Evolutionary conservation across 2,888 invertebrate species (phyloP), one percentile per base, ranked within the genome.

Genomic region (Strigamia crassipes): DNA sequence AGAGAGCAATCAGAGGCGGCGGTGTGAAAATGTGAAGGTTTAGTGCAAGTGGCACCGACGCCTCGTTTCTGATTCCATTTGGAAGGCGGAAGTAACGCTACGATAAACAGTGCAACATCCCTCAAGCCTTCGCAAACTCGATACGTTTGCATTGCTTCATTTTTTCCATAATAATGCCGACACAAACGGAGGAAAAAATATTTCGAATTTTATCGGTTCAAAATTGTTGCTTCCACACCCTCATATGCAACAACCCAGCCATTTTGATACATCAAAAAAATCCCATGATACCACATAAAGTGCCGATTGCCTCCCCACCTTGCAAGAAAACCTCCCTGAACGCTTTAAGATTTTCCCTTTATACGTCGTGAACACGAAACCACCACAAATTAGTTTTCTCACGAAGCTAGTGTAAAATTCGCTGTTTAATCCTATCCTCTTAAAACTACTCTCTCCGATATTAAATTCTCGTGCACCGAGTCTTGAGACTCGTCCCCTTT

Each of bases 41-140:
- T 56, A 56, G 56, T 56, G 56, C 56, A 56, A 73, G 73, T n/a
- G 73, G 27, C 73, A 73, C 73, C 73, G 27, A 27, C 23, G 73
- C 73, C 73, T 73, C 73, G 73, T 73, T 73, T 73, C 73, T 73
- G 73, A 73, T 73, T 73, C 73, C 73, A 73, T 73, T 73, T 73
- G 73, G 27, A 73, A 73, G 73, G 31, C 31, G 73, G 73, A 73
- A 73, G 73, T 73, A 73, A 73, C 73, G 73, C 73, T 73, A 73
- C 73, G 27, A 73, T 73, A 73, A 73, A 73, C 73, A 73, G 12
- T 73, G 73, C 73, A 73, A 73, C 73, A 73, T 73, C 73, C 73
- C 73, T 73, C 73, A 73, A 73, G 73, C 23, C 73, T 73, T 31
- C 73, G 27, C 73, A 73, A 56, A 31, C 73, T 27, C 73, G 8